Base-by-base conservation (phyloP, 2,797 vertebrate genomes). In the Ispidina lecontei region DNA sequence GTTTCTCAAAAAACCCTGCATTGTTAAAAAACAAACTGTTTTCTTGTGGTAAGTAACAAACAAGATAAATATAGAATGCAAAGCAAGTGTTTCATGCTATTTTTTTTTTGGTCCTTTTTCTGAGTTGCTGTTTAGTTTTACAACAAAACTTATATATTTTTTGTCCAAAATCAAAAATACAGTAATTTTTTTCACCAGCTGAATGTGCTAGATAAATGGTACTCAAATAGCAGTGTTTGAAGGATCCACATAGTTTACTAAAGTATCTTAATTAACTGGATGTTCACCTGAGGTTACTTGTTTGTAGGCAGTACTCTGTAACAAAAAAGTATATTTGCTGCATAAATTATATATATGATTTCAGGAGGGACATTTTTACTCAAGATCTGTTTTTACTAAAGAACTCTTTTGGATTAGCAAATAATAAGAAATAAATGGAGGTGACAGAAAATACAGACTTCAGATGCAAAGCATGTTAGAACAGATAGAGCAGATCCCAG, bases 231-330 rank as follows among this genome's bases (percentile, higher is more conserved):
- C 86, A 91, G 76, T 95, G 86, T 85, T 95, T 96, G 86, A 95
- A 97, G 84, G 87, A 96, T 92, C 80, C 69, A 87, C 95, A 83
- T 80, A 91, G 94, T 97, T 94, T 93, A 81, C 68, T 96, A 90
- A 84, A 95, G 74, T 93, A 88, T 93, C 78, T 94, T 96, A 96
- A 95, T 96, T 96, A 96, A 97, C 87, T 95, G 90, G 63, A 93
- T 96, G 90, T 92, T 97, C 89, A 84, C 72, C 95, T 94, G 83
- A 95, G 31, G 69, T 89, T 95, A 93, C 85, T 88, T 96, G 67
- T 96, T 96, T 95, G 82, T 73, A 74, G 84, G 84, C 83, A 95
- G 41, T 58, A 43, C 88, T 92, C 63, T 87, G 51, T 84, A 90
- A 74, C 46, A 63, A n/a, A 69, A 89, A 92, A 21, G 5, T 88